Evolutionary conservation across 2,888 invertebrate genomes (phyloP).

Genomic region (Diarsia brunnea): DNA sequence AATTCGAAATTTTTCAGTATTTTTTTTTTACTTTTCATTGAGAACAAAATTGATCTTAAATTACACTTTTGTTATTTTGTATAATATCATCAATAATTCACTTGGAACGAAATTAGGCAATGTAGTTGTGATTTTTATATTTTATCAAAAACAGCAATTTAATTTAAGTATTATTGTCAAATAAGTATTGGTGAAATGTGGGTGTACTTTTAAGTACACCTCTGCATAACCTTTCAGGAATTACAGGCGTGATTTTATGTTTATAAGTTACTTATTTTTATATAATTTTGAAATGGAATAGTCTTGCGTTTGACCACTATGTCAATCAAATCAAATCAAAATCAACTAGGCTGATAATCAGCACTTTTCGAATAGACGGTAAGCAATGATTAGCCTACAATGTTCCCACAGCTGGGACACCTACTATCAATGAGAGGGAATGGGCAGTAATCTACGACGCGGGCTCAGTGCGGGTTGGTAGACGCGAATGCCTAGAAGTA

Average conservation of each 20-base stretch:
- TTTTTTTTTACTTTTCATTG: not conserved
- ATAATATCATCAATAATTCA: constrained; percentile 9
- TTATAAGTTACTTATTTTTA: too few relatives aligned
- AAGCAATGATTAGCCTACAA: not conserved
- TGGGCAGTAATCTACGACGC: not conserved
- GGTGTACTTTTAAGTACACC: too few relatives aligned
- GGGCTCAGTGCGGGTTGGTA: not conserved
- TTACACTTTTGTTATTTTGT: constrained; percentile 15
- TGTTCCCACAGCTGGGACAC: not conserved
- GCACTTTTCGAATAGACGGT: too few relatives aligned
- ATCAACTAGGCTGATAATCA: too few relatives aligned
- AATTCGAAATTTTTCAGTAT: not conserved
- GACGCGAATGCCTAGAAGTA: not conserved
- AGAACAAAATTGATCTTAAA: not conserved
- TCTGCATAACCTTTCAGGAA: too few relatives aligned
- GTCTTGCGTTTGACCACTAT: not conserved
- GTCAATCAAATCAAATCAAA: too few relatives aligned
- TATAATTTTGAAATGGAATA: not conserved
- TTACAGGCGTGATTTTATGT: too few relatives aligned
- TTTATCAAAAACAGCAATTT: not conserved
- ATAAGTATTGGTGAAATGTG: not conserved
- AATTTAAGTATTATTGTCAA: constrained; percentile 12
- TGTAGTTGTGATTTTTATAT: not conserved
- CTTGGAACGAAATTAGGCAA: too few relatives aligned
- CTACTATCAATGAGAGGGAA: not conserved